Evolutionary conservation across 1,140 invertebrate genomes (phyloP), one percentile per base, ranked within the genome.

Genomic region (Semibalanus balanoides): DNA sequence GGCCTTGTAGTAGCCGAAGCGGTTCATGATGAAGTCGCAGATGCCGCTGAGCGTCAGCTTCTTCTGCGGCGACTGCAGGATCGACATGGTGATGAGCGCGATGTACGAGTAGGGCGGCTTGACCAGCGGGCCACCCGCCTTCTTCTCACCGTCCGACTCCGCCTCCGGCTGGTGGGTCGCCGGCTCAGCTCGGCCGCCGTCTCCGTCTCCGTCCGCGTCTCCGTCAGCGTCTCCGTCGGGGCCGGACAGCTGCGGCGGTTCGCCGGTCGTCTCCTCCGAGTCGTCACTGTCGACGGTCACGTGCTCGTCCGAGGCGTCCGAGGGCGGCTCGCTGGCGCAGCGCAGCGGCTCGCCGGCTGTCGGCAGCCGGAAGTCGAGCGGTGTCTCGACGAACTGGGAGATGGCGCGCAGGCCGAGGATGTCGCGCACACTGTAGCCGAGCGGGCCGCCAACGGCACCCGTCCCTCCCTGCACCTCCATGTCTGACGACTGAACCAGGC

Each of bases 41-140:
- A 99, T 99, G 28, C 96, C 96, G 81, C 95, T 97, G 0, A 99
- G 86, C 0, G 97, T 99, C 22, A 98, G 85, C 81, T 97, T 96
- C 85, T 97, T 97, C 81, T 97, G 92, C 22, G 95, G 95, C n/a
- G 95, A 95, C 80, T 98, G 95, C 0, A 98, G 87, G 74, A 99
- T 98, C 27, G 96, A 93, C 96, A 98, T 98, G 0, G 96, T 97
- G 80, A 98, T 99, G 0, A 98, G 86, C 0, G 96, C 96, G 78
- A 99, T 98, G 85, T 99, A 99, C 0, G 95, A 98, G 83, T 98
- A 98, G 0, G 96, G 95, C 1, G 96, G 97, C 83, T 99, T 99
- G 25, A 95, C 93, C 35, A 90, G 78, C 0, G 86, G 85, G 25
- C 84, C n/a, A n/a, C n/a, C 80, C 76, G 81, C 80, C 51, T 81